Base-by-base conservation (phyloP, 2,888 invertebrate species). In the Prenolepis imparis region DNA sequence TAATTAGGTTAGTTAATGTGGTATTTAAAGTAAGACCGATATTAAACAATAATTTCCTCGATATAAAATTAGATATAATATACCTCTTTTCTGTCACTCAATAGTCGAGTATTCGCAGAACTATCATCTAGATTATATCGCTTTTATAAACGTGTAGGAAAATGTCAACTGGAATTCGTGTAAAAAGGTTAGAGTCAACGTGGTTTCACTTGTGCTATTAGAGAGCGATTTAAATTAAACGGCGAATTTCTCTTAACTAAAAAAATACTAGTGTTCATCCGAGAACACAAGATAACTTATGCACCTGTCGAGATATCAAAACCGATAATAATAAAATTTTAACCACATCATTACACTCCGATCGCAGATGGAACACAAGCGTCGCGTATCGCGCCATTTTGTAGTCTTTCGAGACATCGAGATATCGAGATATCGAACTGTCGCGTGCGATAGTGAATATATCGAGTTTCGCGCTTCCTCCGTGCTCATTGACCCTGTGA, bases 381-480 rank as follows among this genome's bases (percentile, higher is more conserved):
- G n/a, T 73, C 15, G 28, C 41, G 57, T 44, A 9, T 15, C 18
- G 21, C 44, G 32, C 44, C 61, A 74, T 74, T 32, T 74, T 74
- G 61, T n/a, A 28, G 28, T 28, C 28, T 28, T 28, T 28, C 28
- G 28, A 28, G 28, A 28, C 3, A 28, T 28, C 28, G 28, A 28
- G 28, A 28, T 28, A 28, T 28, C n/a, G n/a, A n/a, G n/a, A 59
- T 32, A 41, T 39, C 21, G 61, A n/a, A n/a, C n/a, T n/a, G n/a
- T n/a, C 28, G 28, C 28, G 28, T 28, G 28, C 28, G 28, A 28
- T 28, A 1, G 28, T 2, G 28, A 28, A n/a, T n/a, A 3, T 28
- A 28, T 28, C 3, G 28, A 28, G 28, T 1, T 28, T 28, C 28
- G 28, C 28, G 28, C 28, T 28, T 28, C 28, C 3, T 28, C 28